phyloP scores from a whole-genome alignment of 2,797 vertebrate species.

The Neosalanx taihuensis region DNA sequence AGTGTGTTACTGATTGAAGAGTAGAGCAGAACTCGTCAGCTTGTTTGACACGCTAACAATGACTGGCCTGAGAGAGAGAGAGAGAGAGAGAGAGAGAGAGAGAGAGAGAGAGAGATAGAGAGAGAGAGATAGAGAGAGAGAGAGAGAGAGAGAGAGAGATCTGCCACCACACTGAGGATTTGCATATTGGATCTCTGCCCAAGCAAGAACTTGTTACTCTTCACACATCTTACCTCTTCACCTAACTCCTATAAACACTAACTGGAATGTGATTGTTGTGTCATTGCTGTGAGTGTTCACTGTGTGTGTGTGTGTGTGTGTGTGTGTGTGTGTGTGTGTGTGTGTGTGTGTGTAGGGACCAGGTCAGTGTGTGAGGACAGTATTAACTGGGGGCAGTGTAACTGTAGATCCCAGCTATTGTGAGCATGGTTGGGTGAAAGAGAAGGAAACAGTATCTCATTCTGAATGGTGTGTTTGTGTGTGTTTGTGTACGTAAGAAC shows the following conservation, averaged over 20 bases:
- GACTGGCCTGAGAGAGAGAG: neutral
- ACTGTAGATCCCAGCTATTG: slow-evolving; percentile 15
- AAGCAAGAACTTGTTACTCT: neutral
- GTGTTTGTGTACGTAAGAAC: slow-evolving; percentile 24
- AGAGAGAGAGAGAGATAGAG: neutral
- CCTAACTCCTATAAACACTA: neutral
- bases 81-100: neutral
- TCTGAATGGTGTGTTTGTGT: slow-evolving; percentile 8
- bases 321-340: slow-evolving; percentile 17
- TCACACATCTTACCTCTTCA: too few species aligned
- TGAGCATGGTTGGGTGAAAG: slow-evolving; percentile 12
- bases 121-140: neutral
- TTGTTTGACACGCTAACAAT: too few species aligned
- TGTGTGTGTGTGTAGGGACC: neutral
- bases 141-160: neutral
- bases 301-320: slow-evolving; percentile 11
- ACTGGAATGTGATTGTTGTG: neutral
- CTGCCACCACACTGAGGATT: neutral
- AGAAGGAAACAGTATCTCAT: slow-evolving; percentile 10
- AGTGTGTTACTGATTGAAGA: neutral
- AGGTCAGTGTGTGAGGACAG: slow-evolving; percentile 10
- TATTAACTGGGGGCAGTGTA: slow-evolving; percentile 17
- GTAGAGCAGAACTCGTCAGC: too few species aligned
- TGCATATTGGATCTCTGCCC: neutral
- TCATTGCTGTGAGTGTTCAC: too few species aligned